Conservation (phyloP, 2,113 vertebrate genomes). For the Erythrolamprus reginae region DNA sequence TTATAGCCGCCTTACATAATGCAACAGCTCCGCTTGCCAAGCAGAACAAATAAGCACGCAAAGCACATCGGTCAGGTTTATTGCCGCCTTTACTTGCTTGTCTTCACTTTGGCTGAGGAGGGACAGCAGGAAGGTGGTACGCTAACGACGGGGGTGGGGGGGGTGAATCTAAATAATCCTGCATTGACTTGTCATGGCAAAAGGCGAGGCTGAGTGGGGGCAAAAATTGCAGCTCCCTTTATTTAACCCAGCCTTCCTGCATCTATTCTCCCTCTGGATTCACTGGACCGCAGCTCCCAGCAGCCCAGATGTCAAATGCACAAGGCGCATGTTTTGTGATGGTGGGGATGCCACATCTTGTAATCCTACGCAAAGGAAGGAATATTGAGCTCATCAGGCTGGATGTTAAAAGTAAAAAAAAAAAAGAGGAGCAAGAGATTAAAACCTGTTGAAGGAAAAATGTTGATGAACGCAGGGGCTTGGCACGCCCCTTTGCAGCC, state of each 20-base stretch:
- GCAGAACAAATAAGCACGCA: background rate
- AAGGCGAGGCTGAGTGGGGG: background rate
- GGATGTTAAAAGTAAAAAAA: background rate
- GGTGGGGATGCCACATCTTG: background rate
- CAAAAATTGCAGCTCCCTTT: background rate
- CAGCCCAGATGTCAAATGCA: background rate
- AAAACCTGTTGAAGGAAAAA: background rate
- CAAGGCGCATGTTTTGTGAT: background rate
- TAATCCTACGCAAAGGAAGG: background rate
- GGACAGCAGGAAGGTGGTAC: background rate
- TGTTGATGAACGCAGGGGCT: background rate
- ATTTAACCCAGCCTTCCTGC: background rate
- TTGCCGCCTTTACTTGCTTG: background rate
- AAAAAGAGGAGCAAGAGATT: background rate
- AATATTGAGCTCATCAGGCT: background rate
- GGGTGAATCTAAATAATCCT: background rate
- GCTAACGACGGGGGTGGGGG: background rate
- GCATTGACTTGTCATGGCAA: background rate
- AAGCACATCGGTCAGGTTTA: background rate
- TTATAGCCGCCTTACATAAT: background rate
- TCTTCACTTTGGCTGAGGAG: background rate
- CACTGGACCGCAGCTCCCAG: background rate
- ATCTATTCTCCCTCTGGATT: background rate
- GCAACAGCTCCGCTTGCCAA: background rate
- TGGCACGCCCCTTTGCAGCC: background rate